A percentile compares a stretch with the other conserved stretches of the same genome.
Evolutionary conservation across 1,140 invertebrate genomes (phyloP).

Genomic region (Palaemon carinicauda): DNA sequence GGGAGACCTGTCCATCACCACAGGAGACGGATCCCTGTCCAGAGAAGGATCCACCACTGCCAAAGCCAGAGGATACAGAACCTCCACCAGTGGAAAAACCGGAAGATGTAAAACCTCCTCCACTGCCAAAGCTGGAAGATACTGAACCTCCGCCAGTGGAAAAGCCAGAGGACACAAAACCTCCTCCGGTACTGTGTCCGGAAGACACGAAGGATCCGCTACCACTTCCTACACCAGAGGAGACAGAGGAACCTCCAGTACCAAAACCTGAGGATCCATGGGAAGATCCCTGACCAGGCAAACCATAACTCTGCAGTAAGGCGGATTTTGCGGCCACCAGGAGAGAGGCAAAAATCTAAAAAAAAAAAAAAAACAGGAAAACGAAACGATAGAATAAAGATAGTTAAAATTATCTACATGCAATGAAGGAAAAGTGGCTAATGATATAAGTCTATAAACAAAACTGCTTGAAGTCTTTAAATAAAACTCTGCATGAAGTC

Average conservation of each 20-base stretch:
- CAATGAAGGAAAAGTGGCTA: too few species aligned
- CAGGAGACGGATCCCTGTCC: not conserved
- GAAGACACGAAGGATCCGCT: not conserved
- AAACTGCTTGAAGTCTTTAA: too few species aligned
- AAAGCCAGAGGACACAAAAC: too few species aligned
- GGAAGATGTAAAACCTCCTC: too few species aligned
- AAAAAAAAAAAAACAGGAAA: not conserved
- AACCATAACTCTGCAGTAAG: not conserved
- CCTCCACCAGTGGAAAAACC: too few species aligned
- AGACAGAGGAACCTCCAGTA: not conserved
- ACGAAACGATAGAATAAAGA: too few species aligned
- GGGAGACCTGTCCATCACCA: constrained; percentile 33
- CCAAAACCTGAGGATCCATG: not conserved
- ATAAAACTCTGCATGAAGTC: too few species aligned
- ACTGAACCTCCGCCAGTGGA: not conserved
- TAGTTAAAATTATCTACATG: too few species aligned
- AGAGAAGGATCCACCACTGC: too few species aligned
- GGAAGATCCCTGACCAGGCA: not conserved
- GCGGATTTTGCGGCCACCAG: not conserved
- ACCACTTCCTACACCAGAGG: too few species aligned
- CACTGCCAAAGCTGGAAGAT: not conserved
- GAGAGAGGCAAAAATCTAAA: not conserved
- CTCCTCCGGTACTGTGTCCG: not conserved
- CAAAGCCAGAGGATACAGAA: too few species aligned
- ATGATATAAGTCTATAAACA: too few species aligned